phyloP scores from a whole-genome alignment of 2,797 vertebrate genomes.

The Cuculus canorus region DNA sequence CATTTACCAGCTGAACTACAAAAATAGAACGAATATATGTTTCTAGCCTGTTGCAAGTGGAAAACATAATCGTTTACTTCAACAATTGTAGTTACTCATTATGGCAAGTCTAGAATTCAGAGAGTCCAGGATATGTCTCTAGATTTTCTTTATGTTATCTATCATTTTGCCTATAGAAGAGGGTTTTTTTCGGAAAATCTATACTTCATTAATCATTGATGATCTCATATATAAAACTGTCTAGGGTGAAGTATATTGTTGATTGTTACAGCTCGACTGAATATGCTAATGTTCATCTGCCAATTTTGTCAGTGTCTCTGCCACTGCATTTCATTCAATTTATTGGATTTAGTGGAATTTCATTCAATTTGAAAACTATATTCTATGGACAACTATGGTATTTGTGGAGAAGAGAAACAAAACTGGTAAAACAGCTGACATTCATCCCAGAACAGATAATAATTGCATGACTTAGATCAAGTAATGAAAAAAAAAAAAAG shows the following conservation, averaged over 20 bases:
- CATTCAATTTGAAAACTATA: neutral
- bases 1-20: neutral
- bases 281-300: neutral
- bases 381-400: fast-evolving
- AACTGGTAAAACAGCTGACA: neutral
- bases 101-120: neutral
- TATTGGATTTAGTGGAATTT: neutral
- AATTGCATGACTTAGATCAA: neutral
- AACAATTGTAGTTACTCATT: neutral
- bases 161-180: neutral
- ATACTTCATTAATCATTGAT: neutral
- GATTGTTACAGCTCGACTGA: neutral
- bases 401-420: neutral
- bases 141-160: neutral
- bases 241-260: neutral
- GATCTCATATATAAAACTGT: neutral
- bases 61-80: neutral
- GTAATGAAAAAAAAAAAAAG: neutral
- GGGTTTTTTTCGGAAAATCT: neutral
- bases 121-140: neutral
- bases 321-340: neutral
- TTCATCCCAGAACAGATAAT: neutral
- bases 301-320: neutral
- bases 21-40: neutral
- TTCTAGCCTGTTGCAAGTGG: neutral